phyloP scores from a whole-genome alignment of 2,888 invertebrate genomes.

The Philonicus albiceps region DNA sequence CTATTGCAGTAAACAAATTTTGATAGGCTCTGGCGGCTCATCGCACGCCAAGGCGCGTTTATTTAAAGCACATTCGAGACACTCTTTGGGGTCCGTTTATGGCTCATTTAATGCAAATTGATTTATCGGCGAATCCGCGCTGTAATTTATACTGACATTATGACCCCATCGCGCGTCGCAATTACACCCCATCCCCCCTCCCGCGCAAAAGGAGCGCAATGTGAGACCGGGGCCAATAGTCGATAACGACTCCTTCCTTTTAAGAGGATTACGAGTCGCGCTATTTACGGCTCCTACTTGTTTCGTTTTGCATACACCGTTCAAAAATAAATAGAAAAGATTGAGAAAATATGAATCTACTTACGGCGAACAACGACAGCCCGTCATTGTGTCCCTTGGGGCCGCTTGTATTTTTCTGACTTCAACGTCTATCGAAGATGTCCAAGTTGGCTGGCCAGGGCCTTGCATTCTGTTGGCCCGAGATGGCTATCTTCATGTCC shows the following conservation, averaged over 20 bases:
- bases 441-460: not conserved
- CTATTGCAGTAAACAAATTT: not conserved
- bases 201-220: not conserved
- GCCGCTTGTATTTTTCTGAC: slow-evolving; percentile 19
- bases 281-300: slow-evolving; percentile 9
- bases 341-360: slow-evolving; percentile 23
- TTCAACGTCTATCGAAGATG: slow-evolving; percentile 25
- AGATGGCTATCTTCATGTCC: slow-evolving; percentile 22
- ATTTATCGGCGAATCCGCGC: slow-evolving; percentile 5
- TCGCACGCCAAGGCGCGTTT: not conserved
- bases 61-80: not conserved
- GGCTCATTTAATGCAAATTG: slow-evolving; percentile 30
- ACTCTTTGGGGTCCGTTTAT: slow-evolving; percentile 12
- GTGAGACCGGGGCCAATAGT: not conserved
- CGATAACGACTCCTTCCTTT: slow-evolving; percentile 3
- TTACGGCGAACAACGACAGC: slow-evolving; percentile 30
- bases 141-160: slow-evolving; percentile 7
- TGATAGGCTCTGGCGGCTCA: not conserved
- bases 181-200: too few species aligned
- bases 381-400: slow-evolving; percentile 29
- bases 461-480: not conserved
- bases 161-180: not conserved
- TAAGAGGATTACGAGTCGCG: slow-evolving; percentile 10
- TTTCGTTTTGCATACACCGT: slow-evolving; percentile 29
- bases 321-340: not conserved